Evolutionary conservation across 2,888 invertebrate species (phyloP), one percentile per base, ranked within the genome.

Genomic region (Cancer borealis): DNA sequence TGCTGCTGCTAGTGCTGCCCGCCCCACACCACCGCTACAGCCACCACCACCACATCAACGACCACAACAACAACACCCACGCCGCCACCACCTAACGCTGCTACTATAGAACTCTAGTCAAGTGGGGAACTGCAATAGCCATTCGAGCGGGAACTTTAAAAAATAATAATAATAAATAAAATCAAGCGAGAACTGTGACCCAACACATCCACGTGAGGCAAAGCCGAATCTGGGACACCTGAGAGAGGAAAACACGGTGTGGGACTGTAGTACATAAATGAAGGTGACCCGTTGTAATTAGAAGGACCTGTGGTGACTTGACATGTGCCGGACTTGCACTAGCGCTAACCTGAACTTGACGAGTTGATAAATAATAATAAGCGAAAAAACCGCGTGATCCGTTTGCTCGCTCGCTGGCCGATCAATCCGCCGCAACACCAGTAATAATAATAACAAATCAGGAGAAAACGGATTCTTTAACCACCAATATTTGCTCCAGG

Each of bases 71-170:
- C 47, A 47, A 3, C 21, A 46, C 88, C 46, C 88, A 88, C 88
- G 88, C 88, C 46, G 45, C 88, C 88, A 88, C 47, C 66, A 91
- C 91, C 17, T 17, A 66, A 91, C 30, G n/a, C 88, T 39, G 87
- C 46, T 21, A 26, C 26, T 66, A 79, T 12, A 30, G 30, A 3
- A 79, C 0, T 79, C 30, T 79, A 79, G 79, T 73, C 73, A 26
- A 79, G 79, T 79, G 6, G 30, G 79, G 79, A 79, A 30, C 79
- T 79, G 79, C 30, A 3, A 30, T 3, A 79, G 30, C 79, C 66
- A 66, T n/a, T 66, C 66, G n/a, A 30, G 79, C 79, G 79, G 79
- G 79, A 79, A 79, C 79, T 79, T 79, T 79, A 8, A 79, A 79
- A 30, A 30, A 26, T 12, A 79, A 30, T 12, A 30, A 30, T 30